These are phyloP conservation scores for Saguinus imperator DNA, from an alignment of 2,113 vertebrate species.

Conservation along the genomic window DNA sequence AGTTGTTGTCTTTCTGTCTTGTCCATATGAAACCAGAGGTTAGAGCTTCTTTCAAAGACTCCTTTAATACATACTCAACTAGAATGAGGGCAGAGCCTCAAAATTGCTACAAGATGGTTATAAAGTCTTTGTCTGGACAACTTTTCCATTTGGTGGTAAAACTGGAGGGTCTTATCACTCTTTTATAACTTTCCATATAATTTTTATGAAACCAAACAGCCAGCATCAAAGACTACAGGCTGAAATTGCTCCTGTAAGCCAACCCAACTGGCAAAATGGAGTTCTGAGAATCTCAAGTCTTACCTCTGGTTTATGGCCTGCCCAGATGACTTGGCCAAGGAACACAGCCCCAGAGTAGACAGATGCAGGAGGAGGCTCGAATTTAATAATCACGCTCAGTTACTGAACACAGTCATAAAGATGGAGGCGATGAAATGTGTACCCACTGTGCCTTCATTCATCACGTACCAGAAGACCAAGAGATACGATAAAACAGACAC, in stretches of 20 bases:
- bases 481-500: conserved; percentile 46
- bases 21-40: conserved; percentile 65
- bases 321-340: conserved; percentile 77
- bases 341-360: conserved; percentile 78
- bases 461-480: conserved; percentile 54
- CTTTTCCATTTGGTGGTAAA: conserved; percentile 85
- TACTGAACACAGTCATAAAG: conserved; percentile 78
- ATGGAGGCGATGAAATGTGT: conserved; percentile 75
- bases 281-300: conserved; percentile 75
- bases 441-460: conserved; percentile 70
- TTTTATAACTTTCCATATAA: conserved; percentile 87
- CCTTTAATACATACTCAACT: conserved; percentile 78
- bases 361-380: conserved; percentile 77
- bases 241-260: conserved; percentile 79
- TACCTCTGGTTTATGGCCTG: conserved; percentile 83
- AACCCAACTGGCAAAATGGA: conserved; percentile 81
- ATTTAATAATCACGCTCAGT: conserved; percentile 79
- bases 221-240: conserved; percentile 82
- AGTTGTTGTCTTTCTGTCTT: not conserved
- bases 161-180: conserved; percentile 83
- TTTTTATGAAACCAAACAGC: conserved; percentile 85
- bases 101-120: conserved; percentile 86
- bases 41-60: conserved; percentile 75
- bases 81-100: conserved; percentile 76
- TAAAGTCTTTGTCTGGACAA: conserved; percentile 83